These are phyloP conservation scores for Heliconius hermathena DNA, from an alignment of 1,140 invertebrate species.

Conservation along the genomic window DNA sequence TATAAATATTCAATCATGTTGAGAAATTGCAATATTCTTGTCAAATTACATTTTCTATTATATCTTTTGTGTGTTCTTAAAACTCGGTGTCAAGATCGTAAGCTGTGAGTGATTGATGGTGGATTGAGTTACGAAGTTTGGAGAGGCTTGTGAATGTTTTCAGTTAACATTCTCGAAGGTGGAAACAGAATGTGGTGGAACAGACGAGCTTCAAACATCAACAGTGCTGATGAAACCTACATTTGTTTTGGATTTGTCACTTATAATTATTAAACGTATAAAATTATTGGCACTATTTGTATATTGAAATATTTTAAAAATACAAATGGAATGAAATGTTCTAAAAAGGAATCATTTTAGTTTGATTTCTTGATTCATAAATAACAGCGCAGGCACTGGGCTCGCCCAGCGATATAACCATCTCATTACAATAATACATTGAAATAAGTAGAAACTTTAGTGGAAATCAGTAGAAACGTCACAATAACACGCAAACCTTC, in stretches of 20 bases:
- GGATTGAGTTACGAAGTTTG: not conserved
- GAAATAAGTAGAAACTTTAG: slow-evolving; percentile 44
- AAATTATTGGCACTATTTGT: not conserved
- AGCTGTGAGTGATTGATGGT: slow-evolving; percentile 6
- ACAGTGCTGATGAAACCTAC: not conserved
- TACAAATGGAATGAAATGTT: not conserved
- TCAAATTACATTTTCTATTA: slow-evolving; percentile 4
- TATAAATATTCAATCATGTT: slow-evolving; percentile 1
- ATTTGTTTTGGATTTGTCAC: not conserved
- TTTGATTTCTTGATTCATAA: not conserved
- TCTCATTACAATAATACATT: slow-evolving; percentile 37
- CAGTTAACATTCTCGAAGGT: not conserved
- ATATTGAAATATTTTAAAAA: not conserved
- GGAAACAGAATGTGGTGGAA: not conserved
- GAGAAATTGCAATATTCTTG: not conserved
- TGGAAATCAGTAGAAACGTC: slow-evolving; percentile 54
- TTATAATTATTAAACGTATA: not conserved
- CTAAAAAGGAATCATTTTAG: not conserved
- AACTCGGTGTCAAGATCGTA: slow-evolving; percentile 1
- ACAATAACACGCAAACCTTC: slow-evolving; percentile 76
- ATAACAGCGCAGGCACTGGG: not conserved
- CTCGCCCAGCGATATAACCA: slow-evolving; percentile 31
- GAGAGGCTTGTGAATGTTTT: not conserved
- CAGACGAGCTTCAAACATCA: not conserved
- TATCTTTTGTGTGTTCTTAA: slow-evolving; percentile 14